These are phyloP conservation scores for Blennius ocellaris DNA, from an alignment of 2,113 vertebrate genomes.

Conservation along the genomic window DNA sequence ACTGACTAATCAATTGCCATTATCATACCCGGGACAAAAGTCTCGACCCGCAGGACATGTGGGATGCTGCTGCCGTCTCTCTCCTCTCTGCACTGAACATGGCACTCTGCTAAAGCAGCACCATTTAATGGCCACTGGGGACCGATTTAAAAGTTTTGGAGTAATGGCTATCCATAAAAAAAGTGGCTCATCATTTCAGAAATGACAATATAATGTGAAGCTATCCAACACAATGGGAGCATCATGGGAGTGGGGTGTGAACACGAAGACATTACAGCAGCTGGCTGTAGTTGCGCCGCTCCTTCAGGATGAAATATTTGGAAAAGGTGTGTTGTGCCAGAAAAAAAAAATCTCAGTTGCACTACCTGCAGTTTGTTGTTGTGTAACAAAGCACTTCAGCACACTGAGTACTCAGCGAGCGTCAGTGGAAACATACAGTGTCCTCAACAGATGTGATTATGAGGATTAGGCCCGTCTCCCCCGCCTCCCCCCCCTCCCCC, in stretches of 20 bases:
- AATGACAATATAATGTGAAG: conserved; percentile 26
- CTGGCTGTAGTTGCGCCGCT: conserved; percentile 15
- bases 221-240: conserved; percentile 20
- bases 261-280: conserved; percentile 31
- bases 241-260: conserved; percentile 22
- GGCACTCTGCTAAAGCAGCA: conserved; percentile 16
- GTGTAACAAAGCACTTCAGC: conserved; percentile 49
- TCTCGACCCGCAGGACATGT: conserved; percentile 52
- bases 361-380: conserved; percentile 37
- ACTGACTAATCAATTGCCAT: conserved; percentile 73
- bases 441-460: conserved; percentile 68
- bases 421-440: conserved; percentile 63
- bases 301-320: conserved; percentile 18
- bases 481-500: conserved; percentile 4
- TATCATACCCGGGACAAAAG: conserved; percentile 60
- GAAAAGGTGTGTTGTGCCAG: conserved; percentile 20
- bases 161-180: conserved; percentile 46
- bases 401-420: conserved; percentile 39
- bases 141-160: conserved; percentile 41
- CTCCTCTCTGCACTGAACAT: conserved; percentile 23
- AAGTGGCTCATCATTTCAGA: conserved; percentile 24
- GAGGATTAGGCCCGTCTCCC: conserved; percentile 66
- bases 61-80: conserved; percentile 17
- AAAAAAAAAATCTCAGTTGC: conserved; percentile 9
- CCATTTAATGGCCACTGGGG: conserved; percentile 10